These are phyloP conservation scores for Entomobrya proxima DNA, from an alignment of 2,888 invertebrate species.

Conservation along the genomic window DNA sequence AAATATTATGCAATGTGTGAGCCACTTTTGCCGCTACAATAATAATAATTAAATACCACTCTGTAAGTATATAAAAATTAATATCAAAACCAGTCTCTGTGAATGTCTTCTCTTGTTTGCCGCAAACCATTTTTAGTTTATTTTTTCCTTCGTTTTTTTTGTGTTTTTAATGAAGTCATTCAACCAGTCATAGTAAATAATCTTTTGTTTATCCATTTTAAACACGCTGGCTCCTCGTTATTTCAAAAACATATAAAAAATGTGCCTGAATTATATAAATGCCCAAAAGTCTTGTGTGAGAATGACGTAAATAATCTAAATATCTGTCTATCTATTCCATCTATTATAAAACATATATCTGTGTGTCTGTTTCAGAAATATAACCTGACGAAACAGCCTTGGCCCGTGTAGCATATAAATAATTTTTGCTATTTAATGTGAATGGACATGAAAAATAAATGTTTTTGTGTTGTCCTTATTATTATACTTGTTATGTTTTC, in stretches of 20 bases:
- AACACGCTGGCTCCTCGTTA: constrained; percentile 13
- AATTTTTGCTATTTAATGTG: constrained; percentile 31
- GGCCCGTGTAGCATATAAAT: constrained; percentile 38
- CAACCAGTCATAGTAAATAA: background rate
- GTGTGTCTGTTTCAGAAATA: constrained; percentile 61
- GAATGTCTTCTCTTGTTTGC: constrained; percentile 45
- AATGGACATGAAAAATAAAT: constrained; percentile 24
- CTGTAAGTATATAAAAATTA: background rate
- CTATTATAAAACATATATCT: background rate
- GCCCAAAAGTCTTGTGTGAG: background rate
- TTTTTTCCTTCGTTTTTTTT: background rate
- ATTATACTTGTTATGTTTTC: background rate
- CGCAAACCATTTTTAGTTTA: constrained; percentile 4
- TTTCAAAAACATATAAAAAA: constrained; percentile 2
- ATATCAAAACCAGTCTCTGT: constrained; percentile 23
- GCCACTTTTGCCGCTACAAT: constrained; percentile 45
- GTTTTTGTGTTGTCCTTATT: constrained; percentile 12
- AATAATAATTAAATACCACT: constrained; percentile 1
- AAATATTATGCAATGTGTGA: constrained; percentile 21
- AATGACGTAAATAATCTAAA: background rate
- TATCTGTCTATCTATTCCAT: too few species aligned
- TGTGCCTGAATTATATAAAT: too few species aligned
- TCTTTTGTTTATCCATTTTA: constrained; percentile 22
- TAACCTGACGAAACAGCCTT: constrained; percentile 60
- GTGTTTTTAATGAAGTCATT: background rate